A percentile compares a stretch with the other conserved stretches of the same genome.
These are phyloP conservation scores for Hyperoodon ampullatus DNA, from an alignment of 2,113 vertebrate species.

Conservation along the genomic window DNA sequence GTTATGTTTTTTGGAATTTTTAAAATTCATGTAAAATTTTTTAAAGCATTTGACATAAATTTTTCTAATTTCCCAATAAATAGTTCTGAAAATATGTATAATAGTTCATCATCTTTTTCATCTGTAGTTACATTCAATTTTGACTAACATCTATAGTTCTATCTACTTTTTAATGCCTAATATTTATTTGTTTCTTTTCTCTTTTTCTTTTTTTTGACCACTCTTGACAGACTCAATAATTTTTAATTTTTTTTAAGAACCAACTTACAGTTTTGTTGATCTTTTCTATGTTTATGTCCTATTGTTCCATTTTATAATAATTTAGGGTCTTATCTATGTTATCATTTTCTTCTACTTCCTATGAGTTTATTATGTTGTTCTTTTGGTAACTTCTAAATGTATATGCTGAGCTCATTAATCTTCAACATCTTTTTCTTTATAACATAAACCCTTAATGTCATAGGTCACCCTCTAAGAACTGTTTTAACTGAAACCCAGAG, in stretches of 20 bases:
- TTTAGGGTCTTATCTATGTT: not conserved
- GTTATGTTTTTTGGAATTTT: not conserved
- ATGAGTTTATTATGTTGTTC: not conserved
- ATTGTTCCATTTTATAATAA: not conserved
- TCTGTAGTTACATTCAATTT: not conserved
- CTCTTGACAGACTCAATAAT: not conserved
- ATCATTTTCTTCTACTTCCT: not conserved
- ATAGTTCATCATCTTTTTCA: not conserved
- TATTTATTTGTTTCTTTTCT: not conserved
- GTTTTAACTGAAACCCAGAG: not conserved
- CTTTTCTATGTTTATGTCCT: not conserved
- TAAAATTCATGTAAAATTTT: not conserved
- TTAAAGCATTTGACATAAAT: not conserved
- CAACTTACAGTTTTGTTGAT: not conserved
- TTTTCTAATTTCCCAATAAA: not conserved
- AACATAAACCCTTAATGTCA: slow-evolving; percentile 1
- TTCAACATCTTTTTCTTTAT: slow-evolving; percentile 42
- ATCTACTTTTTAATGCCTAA: not conserved
- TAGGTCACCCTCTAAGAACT: slow-evolving; percentile 11
- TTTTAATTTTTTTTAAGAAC: slow-evolving; percentile 24
- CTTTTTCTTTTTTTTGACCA: not conserved
- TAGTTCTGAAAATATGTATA: not conserved
- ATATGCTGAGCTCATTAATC: not conserved
- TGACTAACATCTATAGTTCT: not conserved
- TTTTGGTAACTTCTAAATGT: slow-evolving; percentile 13